Percentiles rank a stretch among this genome's conserved stretches.
phyloP scores from a whole-genome alignment of 2,888 invertebrate genomes.

The Tuta absoluta region DNA sequence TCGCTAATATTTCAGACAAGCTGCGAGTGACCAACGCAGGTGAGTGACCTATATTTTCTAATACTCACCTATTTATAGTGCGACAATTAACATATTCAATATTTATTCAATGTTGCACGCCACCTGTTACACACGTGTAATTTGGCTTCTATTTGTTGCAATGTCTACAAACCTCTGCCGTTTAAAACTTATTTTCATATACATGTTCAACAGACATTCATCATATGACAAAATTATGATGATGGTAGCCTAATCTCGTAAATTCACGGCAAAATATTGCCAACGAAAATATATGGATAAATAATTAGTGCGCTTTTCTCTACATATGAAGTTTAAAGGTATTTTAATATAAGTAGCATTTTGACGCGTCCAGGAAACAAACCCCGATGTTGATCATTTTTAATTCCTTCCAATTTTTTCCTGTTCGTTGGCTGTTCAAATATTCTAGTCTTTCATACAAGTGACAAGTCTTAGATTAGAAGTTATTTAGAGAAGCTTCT shows the following conservation, averaged over 20 bases:
- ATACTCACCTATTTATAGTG: no score
- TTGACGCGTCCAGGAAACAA: background rate
- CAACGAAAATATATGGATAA: conserved; percentile 2
- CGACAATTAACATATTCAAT: no score
- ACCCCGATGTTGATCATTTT: background rate
- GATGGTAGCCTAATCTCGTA: background rate
- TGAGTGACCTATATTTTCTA: no score
- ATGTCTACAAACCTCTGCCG: background rate
- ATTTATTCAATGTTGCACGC: background rate
- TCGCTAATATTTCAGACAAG: no score
- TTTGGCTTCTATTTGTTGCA: background rate
- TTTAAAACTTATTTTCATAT: background rate
- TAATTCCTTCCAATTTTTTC: background rate
- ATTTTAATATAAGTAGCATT: background rate
- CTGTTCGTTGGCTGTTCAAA: background rate
- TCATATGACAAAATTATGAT: conserved; percentile 1
- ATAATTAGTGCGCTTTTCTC: background rate
- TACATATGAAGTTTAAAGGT: background rate
- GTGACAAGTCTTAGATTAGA: conserved; percentile 54
- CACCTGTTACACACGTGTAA: conserved; percentile 1
- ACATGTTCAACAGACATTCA: background rate
- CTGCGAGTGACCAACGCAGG: no score
- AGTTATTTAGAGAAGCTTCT: conserved; percentile 60
- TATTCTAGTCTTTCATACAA: conserved; percentile 28
- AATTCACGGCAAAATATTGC: background rate